These are phyloP conservation scores for Eubucco bourcierii DNA, from an alignment of 2,113 vertebrate species.

Conservation along the genomic window DNA sequence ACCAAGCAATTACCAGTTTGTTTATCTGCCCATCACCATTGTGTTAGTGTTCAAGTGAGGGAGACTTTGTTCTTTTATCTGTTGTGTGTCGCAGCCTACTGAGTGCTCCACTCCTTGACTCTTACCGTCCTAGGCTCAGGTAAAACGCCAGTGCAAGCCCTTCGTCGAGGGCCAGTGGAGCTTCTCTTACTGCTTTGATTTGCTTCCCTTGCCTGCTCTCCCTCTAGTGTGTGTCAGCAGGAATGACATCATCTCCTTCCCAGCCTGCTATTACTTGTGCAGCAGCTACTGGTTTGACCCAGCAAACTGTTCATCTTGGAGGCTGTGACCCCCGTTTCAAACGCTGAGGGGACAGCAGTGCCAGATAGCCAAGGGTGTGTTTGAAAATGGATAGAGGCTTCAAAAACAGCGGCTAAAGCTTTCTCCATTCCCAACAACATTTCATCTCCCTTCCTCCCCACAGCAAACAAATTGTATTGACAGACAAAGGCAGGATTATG, in stretches of 20 bases:
- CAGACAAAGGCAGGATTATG: conserved; percentile 71
- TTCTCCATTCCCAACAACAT: not conserved
- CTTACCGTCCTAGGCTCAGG: not conserved
- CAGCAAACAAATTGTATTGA: conserved; percentile 67
- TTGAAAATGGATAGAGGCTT: not conserved
- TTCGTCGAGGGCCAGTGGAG: not conserved
- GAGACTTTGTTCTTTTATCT: not conserved
- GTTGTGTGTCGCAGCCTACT: not conserved
- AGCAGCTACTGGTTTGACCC: not conserved
- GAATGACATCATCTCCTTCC: not conserved
- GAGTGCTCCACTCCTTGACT: not conserved
- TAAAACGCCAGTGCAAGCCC: not conserved
- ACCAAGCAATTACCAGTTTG: conserved; percentile 47
- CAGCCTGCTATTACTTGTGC: not conserved
- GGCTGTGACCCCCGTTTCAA: not conserved
- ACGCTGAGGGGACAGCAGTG: not conserved
- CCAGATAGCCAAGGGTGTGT: not conserved
- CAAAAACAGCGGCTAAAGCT: not conserved
- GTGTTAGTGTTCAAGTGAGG: not conserved
- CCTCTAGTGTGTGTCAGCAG: not conserved
- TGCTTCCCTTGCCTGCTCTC: not conserved
- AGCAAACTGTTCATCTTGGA: not conserved
- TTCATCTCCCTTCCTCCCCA: conserved; percentile 38
- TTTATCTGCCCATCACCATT: not conserved
- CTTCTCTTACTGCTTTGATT: not conserved